Base-by-base conservation (phyloP, 2,113 vertebrate genomes). In the Pimephales promelas region DNA sequence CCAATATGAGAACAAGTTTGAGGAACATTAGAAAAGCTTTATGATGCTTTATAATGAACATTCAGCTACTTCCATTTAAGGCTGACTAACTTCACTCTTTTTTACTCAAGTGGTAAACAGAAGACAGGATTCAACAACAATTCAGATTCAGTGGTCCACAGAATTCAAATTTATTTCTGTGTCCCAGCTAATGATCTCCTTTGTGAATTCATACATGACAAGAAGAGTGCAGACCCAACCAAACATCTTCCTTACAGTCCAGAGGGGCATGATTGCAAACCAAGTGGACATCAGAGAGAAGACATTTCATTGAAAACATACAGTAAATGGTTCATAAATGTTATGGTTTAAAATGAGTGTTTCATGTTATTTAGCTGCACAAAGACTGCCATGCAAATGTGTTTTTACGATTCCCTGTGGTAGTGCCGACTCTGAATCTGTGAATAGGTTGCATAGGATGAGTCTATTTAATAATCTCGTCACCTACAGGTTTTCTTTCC, bases 131-230 rank as follows among this genome's bases (percentile, higher is more conserved):
- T 75, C 62, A 49, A 24, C 72, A 43, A 83, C 28, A 83, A 66
- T 56, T 62, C 28, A 64, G 61, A 83, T 26, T 66, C 31, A 76
- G 43, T 54, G 82, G 49, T 66, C 61, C 61, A 68, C 22, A 28
- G 52, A 83, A 83, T 54, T 76, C 61, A 79, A 93, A 92, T 94
- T 92, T 94, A 93, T 95, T 93, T 94, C 91, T 92, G 93, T 95
- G 95, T 96, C 95, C 95, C 95, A 95, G 93, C 93, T 96, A 96
- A 97, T 96, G 96, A 96, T 94, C 94, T 93, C 93, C 92, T 90
- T 92, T 91, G 89, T 94, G 91, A 93, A 92, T 95, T 93, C 92
- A 85, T 93, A 92, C 86, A 93, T 91, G 94, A 93, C 95, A 94
- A 93, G 90, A 86, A 87, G 94, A 90, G 34, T 87, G 83, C 86